Evolutionary conservation across 2,888 invertebrate species (phyloP), one percentile per base, ranked within the genome.

Genomic region (Noctua fimbriata): DNA sequence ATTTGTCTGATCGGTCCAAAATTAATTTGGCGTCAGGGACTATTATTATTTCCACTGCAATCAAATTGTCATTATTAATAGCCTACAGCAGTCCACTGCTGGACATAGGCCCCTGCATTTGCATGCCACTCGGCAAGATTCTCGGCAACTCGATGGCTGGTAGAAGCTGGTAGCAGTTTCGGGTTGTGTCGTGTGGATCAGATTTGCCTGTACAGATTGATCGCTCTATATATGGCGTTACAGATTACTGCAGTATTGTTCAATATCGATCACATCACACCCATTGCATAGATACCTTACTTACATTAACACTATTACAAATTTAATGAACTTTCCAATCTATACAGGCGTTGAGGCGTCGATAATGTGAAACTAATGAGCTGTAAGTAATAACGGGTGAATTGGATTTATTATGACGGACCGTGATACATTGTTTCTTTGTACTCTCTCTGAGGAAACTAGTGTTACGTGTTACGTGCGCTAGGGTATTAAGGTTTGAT

Each of bases 301-400:
- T 44, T 28, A 41, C n/a, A 65, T 79, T 73, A 71, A 66, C 9
- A 60, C n/a, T 60, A 49, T 77, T 83, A 79, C 44, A 83, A 77
- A 77, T 86, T 69, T 83, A 85, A 85, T 85, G 63, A 83, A 87
- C 87, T 85, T 85, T 85, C 85, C 66, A 86, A 86, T 83, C 14
- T 69, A 65, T 47, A 63, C 47, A 36, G 47, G 36, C 74, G 47
- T 73, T 49, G 52, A 75, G 28, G 55, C 77, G 60, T 79, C 67
- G 55, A 84, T 81, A 75, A 82, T 28, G 55, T 65, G 67, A 44
- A 80, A 71, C 73, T 87, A 63, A 83, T 83, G 85, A 76, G 63
- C 49, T n/a, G 44, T 44, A 76, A 69, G n/a, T 24, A 58, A 82
- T 76, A 47, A 60, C 69, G 28, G 24, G 28, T 73, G 47, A 36